A percentile compares a stretch with the other conserved stretches of the same genome.
Evolutionary conservation across 2,113 vertebrate species (phyloP).

Genomic region (Gymnobelideus leadbeateri): DNA sequence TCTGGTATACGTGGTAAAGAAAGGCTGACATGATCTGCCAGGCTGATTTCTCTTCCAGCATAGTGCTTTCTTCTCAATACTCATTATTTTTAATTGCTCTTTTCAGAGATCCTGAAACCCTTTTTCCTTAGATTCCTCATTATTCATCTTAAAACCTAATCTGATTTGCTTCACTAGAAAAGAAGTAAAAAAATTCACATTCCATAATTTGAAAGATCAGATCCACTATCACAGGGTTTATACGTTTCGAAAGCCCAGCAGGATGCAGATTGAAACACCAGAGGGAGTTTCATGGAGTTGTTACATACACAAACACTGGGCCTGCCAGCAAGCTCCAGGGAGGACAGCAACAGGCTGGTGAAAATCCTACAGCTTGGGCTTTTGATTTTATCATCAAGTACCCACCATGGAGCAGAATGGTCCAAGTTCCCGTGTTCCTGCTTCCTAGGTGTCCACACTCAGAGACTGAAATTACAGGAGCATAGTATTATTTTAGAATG

Average conservation of each 20-base stretch:
- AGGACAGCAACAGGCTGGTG: background rate
- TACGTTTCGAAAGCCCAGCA: background rate
- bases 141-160: slow-evolving; percentile 47
- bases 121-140: slow-evolving; percentile 37
- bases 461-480: background rate
- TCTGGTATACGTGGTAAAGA: background rate
- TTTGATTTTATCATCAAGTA: background rate
- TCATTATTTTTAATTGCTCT: slow-evolving; percentile 71
- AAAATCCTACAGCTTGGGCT: background rate
- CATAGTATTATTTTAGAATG: background rate
- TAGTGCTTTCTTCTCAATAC: slow-evolving; percentile 51
- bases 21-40: background rate
- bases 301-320: background rate
- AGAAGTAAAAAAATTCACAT: background rate
- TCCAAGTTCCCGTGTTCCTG: background rate
- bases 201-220: slow-evolving; percentile 40
- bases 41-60: slow-evolving; percentile 24
- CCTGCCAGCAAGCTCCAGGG: background rate
- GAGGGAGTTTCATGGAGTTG: background rate
- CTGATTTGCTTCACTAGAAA: slow-evolving; percentile 30
- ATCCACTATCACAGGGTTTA: background rate
- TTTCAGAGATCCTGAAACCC: slow-evolving; percentile 54
- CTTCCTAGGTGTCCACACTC: background rate
- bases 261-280: background rate
- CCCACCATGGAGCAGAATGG: background rate